Evolutionary conservation across 1,140 invertebrate species (phyloP).

Genomic region (Epicauta chinensis): DNA sequence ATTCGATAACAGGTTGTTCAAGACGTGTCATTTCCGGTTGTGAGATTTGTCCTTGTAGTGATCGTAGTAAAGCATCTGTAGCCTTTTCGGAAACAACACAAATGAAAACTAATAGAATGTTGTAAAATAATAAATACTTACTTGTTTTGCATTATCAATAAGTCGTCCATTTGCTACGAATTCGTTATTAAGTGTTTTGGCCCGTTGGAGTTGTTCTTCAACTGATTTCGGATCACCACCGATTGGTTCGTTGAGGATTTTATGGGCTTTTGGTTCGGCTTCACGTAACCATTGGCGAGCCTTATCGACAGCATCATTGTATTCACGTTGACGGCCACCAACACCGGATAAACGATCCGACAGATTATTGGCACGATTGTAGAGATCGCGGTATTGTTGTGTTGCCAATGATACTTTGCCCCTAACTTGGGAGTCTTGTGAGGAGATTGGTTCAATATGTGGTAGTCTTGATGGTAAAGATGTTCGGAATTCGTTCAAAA

Average conservation of each 20-base stretch:
- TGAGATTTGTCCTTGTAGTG: slow-evolving; percentile 73
- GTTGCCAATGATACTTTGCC: slow-evolving; percentile 66
- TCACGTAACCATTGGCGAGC: slow-evolving; percentile 77
- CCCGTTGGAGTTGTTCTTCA: slow-evolving; percentile 78
- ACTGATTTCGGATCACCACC: slow-evolving; percentile 81
- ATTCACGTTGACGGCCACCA: slow-evolving; percentile 71
- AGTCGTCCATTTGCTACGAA: slow-evolving; percentile 77
- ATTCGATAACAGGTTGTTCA: slow-evolving; percentile 68
- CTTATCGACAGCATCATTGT: slow-evolving; percentile 76
- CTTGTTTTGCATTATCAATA: slow-evolving; percentile 70
- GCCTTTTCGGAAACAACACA: slow-evolving; percentile 45
- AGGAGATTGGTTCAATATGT: slow-evolving; percentile 62
- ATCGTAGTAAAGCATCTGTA: slow-evolving; percentile 63
- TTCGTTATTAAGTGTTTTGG: slow-evolving; percentile 81
- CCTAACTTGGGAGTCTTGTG: slow-evolving; percentile 61
- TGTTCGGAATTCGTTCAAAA: slow-evolving; percentile 80
- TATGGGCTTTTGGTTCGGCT: slow-evolving; percentile 68
- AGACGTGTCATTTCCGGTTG: slow-evolving; percentile 69
- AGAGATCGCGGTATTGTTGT: slow-evolving; percentile 66
- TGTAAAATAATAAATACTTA: slow-evolving; percentile 34
- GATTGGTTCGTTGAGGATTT: slow-evolving; percentile 71
- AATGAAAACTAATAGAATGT: neutral
- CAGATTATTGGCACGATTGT: slow-evolving; percentile 73
- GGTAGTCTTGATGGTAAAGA: slow-evolving; percentile 70
- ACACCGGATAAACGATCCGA: slow-evolving; percentile 72